Percentiles rank a stretch among this genome's conserved stretches.
Conservation (phyloP, 2,888 invertebrate species). For the Tineola bisselliella region DNA sequence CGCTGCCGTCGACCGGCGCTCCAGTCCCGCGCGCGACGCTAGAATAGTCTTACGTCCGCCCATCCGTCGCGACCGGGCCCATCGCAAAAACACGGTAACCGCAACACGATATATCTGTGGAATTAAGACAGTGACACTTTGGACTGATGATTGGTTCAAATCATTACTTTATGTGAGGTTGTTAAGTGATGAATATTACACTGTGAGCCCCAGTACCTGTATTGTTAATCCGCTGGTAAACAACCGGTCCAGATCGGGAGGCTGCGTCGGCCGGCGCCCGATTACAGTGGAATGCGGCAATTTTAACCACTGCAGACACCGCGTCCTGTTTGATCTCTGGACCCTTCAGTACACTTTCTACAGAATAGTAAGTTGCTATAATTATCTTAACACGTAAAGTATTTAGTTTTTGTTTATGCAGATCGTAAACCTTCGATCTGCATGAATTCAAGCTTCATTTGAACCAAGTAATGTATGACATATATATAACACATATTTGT, state of each 20-base stretch:
- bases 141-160: neutral
- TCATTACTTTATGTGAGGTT: conserved; percentile 22
- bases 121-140: neutral
- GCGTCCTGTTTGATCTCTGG: conserved; percentile 37
- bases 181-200: conserved; percentile 45
- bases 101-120: neutral
- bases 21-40: conserved; percentile 52
- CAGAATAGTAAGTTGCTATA: neutral
- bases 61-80: neutral
- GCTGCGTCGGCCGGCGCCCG: conserved; percentile 60
- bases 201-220: conserved; percentile 22
- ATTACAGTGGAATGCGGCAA: conserved; percentile 64
- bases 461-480: too few relatives aligned
- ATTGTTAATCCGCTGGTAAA: conserved; percentile 26
- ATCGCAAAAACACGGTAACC: conserved; percentile 8
- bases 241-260: conserved; percentile 37
- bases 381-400: too few relatives aligned
- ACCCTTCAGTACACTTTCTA: neutral
- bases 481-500: too few relatives aligned
- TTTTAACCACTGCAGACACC: conserved; percentile 65
- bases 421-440: too few relatives aligned
- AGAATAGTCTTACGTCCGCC: conserved; percentile 16
- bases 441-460: too few relatives aligned
- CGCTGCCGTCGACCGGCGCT: conserved; percentile 39
- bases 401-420: too few relatives aligned